Conservation (phyloP, 2,888 invertebrate species). For the Urechis unicinctus region DNA sequence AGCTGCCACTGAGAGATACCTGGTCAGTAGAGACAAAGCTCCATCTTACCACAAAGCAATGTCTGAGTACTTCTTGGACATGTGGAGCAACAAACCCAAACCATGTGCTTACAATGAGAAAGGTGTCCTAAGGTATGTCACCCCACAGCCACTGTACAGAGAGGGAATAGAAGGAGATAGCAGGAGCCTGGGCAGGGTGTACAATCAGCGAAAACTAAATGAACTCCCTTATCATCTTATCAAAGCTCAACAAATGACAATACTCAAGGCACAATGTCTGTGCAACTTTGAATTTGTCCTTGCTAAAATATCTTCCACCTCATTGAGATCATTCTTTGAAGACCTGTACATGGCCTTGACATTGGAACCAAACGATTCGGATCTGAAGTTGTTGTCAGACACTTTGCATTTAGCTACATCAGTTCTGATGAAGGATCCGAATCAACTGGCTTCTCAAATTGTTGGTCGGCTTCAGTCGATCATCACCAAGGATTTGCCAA, state of each 20-base stretch:
- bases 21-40: slow-evolving; percentile 31
- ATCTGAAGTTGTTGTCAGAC: slow-evolving; percentile 58
- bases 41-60: slow-evolving; percentile 46
- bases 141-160: slow-evolving; percentile 29
- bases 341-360: slow-evolving; percentile 60
- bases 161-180: background rate
- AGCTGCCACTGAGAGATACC: slow-evolving; percentile 62
- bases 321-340: slow-evolving; percentile 69
- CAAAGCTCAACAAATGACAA: slow-evolving; percentile 54
- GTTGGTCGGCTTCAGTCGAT: slow-evolving; percentile 51
- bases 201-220: slow-evolving; percentile 72
- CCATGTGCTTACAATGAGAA: slow-evolving; percentile 30
- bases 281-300: slow-evolving; percentile 72
- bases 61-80: slow-evolving; percentile 44
- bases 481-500: slow-evolving; percentile 36
- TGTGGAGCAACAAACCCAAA: slow-evolving; percentile 33
- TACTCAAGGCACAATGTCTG: slow-evolving; percentile 63
- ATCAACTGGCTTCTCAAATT: slow-evolving; percentile 73
- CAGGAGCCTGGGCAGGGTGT: slow-evolving; percentile 37
- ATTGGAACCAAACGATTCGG: slow-evolving; percentile 34
- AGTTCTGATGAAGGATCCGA: slow-evolving; percentile 72
- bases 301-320: slow-evolving; percentile 72
- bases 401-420: slow-evolving; percentile 67
- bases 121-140: slow-evolving; percentile 23
- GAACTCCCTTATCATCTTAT: slow-evolving; percentile 76